Conservation (phyloP, 2,797 vertebrate genomes). For the Peromyscus aztecus region DNA sequence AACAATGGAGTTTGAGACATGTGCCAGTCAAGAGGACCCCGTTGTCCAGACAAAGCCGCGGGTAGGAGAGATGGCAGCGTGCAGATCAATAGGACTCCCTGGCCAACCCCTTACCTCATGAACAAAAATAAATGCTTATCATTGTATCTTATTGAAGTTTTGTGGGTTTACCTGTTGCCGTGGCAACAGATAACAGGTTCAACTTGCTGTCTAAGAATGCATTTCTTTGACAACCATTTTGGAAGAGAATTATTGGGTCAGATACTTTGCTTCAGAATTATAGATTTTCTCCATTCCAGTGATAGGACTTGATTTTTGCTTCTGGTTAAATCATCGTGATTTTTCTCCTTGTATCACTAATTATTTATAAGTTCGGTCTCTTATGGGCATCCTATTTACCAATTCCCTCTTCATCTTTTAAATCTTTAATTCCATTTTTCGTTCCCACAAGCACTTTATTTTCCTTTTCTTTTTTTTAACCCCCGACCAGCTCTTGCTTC, state of each 20-base stretch:
- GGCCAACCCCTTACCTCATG: neutral
- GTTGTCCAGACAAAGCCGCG: neutral
- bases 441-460: conserved; percentile 5
- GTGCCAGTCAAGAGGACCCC: neutral
- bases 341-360: conserved; percentile 20
- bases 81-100: neutral
- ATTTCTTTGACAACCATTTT: conserved; percentile 64
- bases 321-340: conserved; percentile 52
- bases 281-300: conserved; percentile 56
- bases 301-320: conserved; percentile 53
- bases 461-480: neutral
- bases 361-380: conserved; percentile 51
- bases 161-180: conserved; percentile 12
- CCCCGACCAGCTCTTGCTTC: neutral
- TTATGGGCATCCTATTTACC: conserved; percentile 46
- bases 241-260: conserved; percentile 56
- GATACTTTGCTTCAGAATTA: conserved; percentile 48
- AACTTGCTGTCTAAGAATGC: conserved; percentile 42
- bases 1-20: neutral
- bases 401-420: conserved; percentile 57
- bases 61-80: neutral
- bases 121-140: conserved; percentile 30
- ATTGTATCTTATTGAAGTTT: conserved; percentile 3
- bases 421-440: conserved; percentile 46
- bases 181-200: conserved; percentile 34